Evolutionary conservation across 2,888 invertebrate species (phyloP).

Genomic region (Mechanitis mazaeus): DNA sequence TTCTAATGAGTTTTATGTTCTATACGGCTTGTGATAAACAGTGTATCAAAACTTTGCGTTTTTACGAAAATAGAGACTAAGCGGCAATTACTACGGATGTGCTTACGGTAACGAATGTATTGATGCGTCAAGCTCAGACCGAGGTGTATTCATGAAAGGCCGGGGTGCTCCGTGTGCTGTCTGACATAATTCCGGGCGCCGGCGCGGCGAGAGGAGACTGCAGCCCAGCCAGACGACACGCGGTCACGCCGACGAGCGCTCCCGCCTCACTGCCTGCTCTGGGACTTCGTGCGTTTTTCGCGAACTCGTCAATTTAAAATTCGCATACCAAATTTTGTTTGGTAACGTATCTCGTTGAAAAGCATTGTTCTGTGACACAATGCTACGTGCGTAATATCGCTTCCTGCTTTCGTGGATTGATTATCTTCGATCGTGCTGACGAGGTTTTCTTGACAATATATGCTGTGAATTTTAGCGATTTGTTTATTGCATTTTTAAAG

Average conservation of each 20-base stretch:
- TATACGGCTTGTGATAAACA: background rate
- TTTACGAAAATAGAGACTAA: conserved; percentile 22
- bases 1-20: background rate
- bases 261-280: conserved; percentile 40
- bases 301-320: conserved; percentile 28
- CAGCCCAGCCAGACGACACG: conserved; percentile 70
- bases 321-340: conserved; percentile 22
- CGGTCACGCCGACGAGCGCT: conserved; percentile 60
- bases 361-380: conserved; percentile 57
- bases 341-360: conserved; percentile 24
- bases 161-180: conserved; percentile 60
- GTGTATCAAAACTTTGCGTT: background rate
- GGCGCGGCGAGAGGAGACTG: conserved; percentile 64
- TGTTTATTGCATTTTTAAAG: conserved; percentile 16
- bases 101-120: conserved; percentile 55
- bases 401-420: conserved; percentile 45
- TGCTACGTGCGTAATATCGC: conserved; percentile 55
- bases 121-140: conserved; percentile 56
- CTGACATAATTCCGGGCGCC: conserved; percentile 74
- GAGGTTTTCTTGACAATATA: conserved; percentile 36
- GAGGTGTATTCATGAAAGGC: conserved; percentile 60
- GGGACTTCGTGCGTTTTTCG: conserved; percentile 31
- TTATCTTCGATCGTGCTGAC: conserved; percentile 50
- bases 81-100: conserved; percentile 42
- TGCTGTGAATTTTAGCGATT: conserved; percentile 30